These are phyloP conservation scores for Octodon degus DNA, from an alignment of 2,113 vertebrate species.

Conservation along the genomic window DNA sequence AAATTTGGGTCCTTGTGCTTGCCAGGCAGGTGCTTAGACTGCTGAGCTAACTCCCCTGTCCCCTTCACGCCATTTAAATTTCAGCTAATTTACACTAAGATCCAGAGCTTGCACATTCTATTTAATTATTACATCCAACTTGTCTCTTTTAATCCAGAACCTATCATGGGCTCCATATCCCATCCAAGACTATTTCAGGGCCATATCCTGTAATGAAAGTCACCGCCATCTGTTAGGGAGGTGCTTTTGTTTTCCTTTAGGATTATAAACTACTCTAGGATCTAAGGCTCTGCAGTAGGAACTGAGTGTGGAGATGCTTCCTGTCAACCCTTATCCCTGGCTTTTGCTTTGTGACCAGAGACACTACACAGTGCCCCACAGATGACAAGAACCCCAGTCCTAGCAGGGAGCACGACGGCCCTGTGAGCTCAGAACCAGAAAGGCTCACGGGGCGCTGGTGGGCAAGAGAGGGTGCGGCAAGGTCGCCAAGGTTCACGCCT, in stretches of 20 bases:
- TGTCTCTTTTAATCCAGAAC: slow-evolving; percentile 16
- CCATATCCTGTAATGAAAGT: background rate
- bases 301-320: background rate
- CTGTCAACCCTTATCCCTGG: background rate
- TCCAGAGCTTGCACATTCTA: background rate
- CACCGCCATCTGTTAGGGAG: background rate
- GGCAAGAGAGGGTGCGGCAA: slow-evolving; percentile 91
- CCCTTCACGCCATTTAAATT: background rate
- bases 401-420: background rate
- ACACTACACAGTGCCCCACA: background rate
- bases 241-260: slow-evolving; percentile 20
- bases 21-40: too few relatives aligned
- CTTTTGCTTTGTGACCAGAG: slow-evolving; percentile 38
- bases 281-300: slow-evolving; percentile 50
- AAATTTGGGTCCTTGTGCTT: too few relatives aligned
- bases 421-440: slow-evolving; percentile 76
- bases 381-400: background rate
- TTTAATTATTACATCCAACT: background rate
- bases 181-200: background rate
- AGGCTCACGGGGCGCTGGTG: slow-evolving; percentile 89
- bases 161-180: background rate
- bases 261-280: background rate
- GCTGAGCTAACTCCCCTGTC: background rate
- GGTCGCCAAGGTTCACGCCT: slow-evolving; percentile 91
- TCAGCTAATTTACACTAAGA: slow-evolving; percentile 20